A percentile compares a stretch with the other conserved stretches of the same genome.
phyloP scores from a whole-genome alignment of 2,797 vertebrate species.

The Oryzias dopingdopingensis region DNA sequence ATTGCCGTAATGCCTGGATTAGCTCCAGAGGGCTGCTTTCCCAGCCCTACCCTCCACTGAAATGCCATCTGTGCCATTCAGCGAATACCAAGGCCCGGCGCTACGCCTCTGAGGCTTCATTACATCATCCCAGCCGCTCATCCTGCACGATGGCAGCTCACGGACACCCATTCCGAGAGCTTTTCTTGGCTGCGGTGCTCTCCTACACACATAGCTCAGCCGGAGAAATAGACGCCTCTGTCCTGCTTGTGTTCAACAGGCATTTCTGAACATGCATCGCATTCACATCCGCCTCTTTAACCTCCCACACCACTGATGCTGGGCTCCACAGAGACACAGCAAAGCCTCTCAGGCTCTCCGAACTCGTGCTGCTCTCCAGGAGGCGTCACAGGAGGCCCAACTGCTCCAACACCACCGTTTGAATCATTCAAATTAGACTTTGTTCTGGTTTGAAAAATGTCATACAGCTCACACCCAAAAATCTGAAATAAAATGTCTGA shows the following conservation, averaged over 20 bases:
- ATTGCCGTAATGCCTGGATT: slow-evolving; percentile 56
- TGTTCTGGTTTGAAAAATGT: too few relatives aligned
- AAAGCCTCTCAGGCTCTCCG: not conserved
- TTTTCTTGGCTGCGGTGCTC: slow-evolving; percentile 14
- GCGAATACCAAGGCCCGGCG: slow-evolving; percentile 50
- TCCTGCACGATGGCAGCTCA: slow-evolving; percentile 27
- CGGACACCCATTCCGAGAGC: slow-evolving; percentile 2
- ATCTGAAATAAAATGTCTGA: too few relatives aligned
- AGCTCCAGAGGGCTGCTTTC: slow-evolving; percentile 35
- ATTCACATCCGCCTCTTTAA: not conserved
- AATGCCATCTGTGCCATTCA: slow-evolving; percentile 63
- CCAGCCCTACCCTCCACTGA: slow-evolving; percentile 31
- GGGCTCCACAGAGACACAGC: not conserved
- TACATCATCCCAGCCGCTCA: slow-evolving; percentile 49
- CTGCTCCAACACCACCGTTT: too few relatives aligned
- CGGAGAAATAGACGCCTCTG: too few relatives aligned
- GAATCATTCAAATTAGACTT: too few relatives aligned
- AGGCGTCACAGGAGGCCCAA: too few relatives aligned
- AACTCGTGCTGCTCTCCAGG: not conserved
- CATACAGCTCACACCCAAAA: too few relatives aligned
- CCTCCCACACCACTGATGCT: not conserved
- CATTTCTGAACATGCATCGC: not conserved
- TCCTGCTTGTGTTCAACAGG: not conserved
- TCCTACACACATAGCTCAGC: slow-evolving; percentile 10
- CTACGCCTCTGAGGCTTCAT: slow-evolving; percentile 33